Evolutionary conservation across 2,113 vertebrate species (phyloP).

Genomic region (Oncorhynchus gorbuscha): DNA sequence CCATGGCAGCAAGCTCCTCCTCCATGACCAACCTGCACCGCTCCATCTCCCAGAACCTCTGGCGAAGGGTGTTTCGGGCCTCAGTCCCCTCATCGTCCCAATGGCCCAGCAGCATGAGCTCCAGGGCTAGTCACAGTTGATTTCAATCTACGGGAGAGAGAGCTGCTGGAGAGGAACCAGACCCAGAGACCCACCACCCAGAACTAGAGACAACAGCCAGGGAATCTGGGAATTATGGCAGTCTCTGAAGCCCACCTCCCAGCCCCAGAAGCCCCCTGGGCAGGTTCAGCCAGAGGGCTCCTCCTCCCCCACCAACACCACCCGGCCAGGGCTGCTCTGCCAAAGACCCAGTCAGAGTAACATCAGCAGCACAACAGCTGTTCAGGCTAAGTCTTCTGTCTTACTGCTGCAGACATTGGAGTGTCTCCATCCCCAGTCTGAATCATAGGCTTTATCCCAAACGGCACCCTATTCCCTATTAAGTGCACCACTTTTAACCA

Average conservation of each 20-base stretch:
- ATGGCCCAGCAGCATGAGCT: constrained; percentile 8
- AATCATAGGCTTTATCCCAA: too few relatives aligned
- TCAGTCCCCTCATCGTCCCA: constrained; percentile 8
- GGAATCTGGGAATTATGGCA: constrained; percentile 26
- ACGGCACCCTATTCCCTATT: too few relatives aligned
- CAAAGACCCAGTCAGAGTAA: constrained; percentile 21
- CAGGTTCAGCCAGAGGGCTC: constrained; percentile 24
- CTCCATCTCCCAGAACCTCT: constrained; percentile 73
- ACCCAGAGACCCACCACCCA: background rate
- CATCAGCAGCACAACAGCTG: constrained; percentile 39
- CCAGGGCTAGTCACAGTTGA: background rate
- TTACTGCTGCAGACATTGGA: background rate
- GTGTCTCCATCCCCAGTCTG: background rate
- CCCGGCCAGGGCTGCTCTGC: constrained; percentile 6
- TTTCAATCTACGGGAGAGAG: background rate
- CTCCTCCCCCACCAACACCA: constrained; percentile 12
- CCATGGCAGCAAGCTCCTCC: constrained; percentile 65
- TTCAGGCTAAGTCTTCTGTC: constrained; percentile 14
- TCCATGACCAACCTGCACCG: constrained; percentile 71
- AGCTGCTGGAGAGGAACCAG: background rate
- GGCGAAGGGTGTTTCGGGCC: constrained; percentile 19
- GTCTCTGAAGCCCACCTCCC: constrained; percentile 23
- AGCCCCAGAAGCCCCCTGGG: background rate
- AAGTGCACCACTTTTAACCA: background rate
- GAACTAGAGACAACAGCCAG: background rate